Conservation (phyloP, 2,113 vertebrate species). For the Percina caprodes region DNA sequence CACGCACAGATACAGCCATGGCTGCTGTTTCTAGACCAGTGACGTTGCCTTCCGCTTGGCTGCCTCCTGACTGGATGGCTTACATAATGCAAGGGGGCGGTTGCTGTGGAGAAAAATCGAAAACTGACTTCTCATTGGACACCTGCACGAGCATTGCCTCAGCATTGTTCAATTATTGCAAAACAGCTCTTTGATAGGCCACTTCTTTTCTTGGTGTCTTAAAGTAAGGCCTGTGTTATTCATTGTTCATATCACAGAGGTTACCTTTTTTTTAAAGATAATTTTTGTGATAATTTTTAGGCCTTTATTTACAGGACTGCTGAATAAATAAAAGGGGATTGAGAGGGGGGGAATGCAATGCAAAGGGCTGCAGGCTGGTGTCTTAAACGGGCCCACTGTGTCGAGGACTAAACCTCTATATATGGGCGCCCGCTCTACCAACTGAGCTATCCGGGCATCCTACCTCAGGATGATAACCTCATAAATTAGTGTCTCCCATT, state of each 20-base stretch:
- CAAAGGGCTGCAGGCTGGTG: no score
- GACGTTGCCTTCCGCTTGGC: slow-evolving; percentile 49
- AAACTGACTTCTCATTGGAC: slow-evolving; percentile 68
- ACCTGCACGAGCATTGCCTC: slow-evolving; percentile 3
- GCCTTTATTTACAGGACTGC: no score
- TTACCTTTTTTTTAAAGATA: not conserved
- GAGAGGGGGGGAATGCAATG: no score
- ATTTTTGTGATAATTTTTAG: no score
- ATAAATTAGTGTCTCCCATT: not conserved
- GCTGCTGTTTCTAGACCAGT: slow-evolving; percentile 49
- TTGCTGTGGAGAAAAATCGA: slow-evolving; percentile 71
- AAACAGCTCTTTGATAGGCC: not conserved
- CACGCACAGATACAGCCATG: slow-evolving; percentile 8
- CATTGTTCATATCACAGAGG: not conserved
- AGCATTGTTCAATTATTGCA: slow-evolving; percentile 21
- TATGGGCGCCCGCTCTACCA: no score
- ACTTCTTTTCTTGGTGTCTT: slow-evolving; percentile 1
- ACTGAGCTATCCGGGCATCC: no score
- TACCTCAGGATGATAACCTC: not conserved
- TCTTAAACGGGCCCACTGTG: no score
- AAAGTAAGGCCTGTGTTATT: not conserved
- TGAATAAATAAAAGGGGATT: no score
- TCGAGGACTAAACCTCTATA: no score
- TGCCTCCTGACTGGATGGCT: slow-evolving; percentile 60
- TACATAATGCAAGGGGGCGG: slow-evolving; percentile 70